Conservation (phyloP, 2,797 vertebrate species). For the Petrocephalus sullivani region DNA sequence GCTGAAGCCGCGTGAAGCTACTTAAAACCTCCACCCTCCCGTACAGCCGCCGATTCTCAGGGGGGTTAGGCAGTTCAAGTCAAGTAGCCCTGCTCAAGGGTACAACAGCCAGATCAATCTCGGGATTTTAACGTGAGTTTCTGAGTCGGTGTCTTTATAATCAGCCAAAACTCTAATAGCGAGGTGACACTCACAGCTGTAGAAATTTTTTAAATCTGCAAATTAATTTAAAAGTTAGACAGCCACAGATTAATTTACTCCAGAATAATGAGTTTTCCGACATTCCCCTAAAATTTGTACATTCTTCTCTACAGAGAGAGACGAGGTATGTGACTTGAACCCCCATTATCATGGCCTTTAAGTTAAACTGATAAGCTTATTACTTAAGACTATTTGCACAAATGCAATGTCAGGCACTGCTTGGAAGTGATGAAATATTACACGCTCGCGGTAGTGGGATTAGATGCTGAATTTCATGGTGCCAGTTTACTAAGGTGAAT, state of each 20-base stretch:
- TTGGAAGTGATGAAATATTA: background rate
- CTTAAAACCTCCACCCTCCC: background rate
- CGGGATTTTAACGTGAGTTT: background rate
- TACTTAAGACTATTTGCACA: constrained; percentile 3
- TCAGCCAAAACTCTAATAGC: background rate
- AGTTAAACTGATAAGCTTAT: background rate
- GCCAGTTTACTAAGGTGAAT: background rate
- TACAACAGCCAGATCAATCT: background rate
- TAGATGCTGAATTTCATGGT: background rate
- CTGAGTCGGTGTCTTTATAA: background rate
- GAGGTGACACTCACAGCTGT: background rate
- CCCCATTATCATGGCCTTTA: background rate
- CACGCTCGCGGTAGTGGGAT: background rate
- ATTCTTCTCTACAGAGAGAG: background rate
- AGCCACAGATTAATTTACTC: background rate
- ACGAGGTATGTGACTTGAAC: background rate
- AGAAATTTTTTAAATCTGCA: background rate
- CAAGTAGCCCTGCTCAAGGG: background rate
- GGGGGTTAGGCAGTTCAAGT: background rate
- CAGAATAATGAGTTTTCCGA: background rate
- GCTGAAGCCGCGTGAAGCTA: background rate
- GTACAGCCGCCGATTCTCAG: background rate
- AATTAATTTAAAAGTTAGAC: background rate
- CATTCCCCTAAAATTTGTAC: background rate
- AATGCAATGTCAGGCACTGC: background rate